Evolutionary conservation across 2,888 invertebrate species (phyloP), one percentile per base, ranked within the genome.

Genomic region (Drosophila kanekoi): DNA sequence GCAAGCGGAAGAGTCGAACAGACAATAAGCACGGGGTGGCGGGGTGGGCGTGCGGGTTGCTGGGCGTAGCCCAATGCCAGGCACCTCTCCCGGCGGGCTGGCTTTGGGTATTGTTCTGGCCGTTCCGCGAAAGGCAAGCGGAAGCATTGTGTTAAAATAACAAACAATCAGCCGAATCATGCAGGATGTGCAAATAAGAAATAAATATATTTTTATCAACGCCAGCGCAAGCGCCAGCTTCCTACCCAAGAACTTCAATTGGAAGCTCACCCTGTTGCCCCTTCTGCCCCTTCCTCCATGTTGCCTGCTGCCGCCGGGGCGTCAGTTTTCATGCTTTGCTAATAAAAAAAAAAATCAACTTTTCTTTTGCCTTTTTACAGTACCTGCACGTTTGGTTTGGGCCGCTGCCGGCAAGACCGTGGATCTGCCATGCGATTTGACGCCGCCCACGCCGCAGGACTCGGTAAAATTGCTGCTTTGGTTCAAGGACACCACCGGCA

Each of bases 401-500:
- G 96, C 96, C 13, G 95, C 95, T 13, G 94, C 95, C 38, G 96
- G 96, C 44, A 95, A 95, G 58, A 95, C 95, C 90, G 96, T 96
- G 20, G 95, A 95, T 59, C 93, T 98, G 76, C 97, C 97, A 0
- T 98, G 98, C 93, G 96, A 97, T 93, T 94, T 97, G 75, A 95
- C 95, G 53, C 94, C 96, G 35, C 95, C 96, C 0, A 94, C 95
- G 23, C 94, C 95, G 0, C 94, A 94, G 53, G 95, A 96, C 81
- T 93, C 94, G 59, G 96, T 97, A 47, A 96, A 95, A 88, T 95
- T 97, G 95, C 95, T 97, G 87, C 95, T 98, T 69, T 97, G 97
- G 97, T 97, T 97, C 94, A 97, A 97, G 92, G 97, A 97, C 90
- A 94, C 95, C 51, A 95, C 95, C 53, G 95, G 96, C 65, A 96